Evolutionary conservation across 2,797 vertebrate species (phyloP).

Genomic region (Pempheris klunzingeri): DNA sequence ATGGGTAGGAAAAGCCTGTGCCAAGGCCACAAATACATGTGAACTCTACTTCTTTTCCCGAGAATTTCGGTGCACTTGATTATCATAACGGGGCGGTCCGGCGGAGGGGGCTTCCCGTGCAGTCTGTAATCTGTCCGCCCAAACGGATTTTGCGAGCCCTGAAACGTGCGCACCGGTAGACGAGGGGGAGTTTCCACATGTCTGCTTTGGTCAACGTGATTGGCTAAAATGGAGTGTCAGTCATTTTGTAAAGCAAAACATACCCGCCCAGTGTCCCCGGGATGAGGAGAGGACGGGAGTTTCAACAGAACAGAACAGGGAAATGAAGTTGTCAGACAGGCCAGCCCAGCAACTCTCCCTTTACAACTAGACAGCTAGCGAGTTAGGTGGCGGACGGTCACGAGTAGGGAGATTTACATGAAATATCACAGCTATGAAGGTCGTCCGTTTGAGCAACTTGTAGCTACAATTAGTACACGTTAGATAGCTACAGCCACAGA

Average conservation of each 20-base stretch:
- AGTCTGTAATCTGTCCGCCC: not conserved
- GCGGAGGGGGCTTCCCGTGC: rapidly evolving
- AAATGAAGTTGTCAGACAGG: constrained; percentile 82
- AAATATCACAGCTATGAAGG: constrained; percentile 61
- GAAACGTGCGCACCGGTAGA: constrained; percentile 28
- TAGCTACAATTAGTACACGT: constrained; percentile 39
- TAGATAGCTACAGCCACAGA: constrained; percentile 21
- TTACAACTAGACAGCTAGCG: constrained; percentile 55
- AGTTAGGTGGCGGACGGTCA: constrained; percentile 55
- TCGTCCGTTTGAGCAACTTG: constrained; percentile 40
- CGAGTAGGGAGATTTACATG: constrained; percentile 31
- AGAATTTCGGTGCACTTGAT: constrained; percentile 43
- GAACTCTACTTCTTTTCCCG: rapidly evolving
- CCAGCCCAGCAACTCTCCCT: constrained; percentile 55
- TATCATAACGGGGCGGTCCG: rapidly evolving
- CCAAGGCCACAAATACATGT: not conserved
- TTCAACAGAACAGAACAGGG: constrained; percentile 73
- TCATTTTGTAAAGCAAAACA: constrained; percentile 70
- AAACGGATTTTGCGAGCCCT: rapidly evolving
- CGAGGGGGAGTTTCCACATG: constrained; percentile 29
- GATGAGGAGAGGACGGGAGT: constrained; percentile 66
- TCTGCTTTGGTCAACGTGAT: not conserved
- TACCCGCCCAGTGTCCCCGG: constrained; percentile 74
- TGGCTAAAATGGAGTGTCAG: constrained; percentile 38
- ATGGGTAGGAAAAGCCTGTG: not conserved